phyloP scores from a whole-genome alignment of 1,140 invertebrate genomes.

The Harpegnathos saltator region DNA sequence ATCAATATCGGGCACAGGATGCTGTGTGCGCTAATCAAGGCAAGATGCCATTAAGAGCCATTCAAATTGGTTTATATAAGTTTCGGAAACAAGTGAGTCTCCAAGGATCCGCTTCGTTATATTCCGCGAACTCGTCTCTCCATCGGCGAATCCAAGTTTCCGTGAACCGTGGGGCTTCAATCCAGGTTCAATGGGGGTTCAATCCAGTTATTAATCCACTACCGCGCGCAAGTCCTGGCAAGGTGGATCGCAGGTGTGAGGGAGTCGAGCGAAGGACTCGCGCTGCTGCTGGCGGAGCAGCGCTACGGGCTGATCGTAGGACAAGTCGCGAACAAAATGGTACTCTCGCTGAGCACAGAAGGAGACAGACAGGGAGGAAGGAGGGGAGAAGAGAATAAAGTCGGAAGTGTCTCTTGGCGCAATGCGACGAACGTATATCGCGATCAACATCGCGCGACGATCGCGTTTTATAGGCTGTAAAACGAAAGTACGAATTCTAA shows the following conservation, averaged over 20 bases:
- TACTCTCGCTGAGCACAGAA: not conserved
- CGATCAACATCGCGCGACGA: no score
- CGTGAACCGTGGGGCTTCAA: constrained; percentile 11
- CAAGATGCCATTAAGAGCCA: constrained; percentile 4
- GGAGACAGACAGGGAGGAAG: not conserved
- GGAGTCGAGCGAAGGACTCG: not conserved
- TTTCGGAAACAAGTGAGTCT: constrained; percentile 7
- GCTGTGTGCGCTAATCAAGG: not conserved
- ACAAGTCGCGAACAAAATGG: constrained; percentile 4
- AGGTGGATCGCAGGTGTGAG: constrained; percentile 24
- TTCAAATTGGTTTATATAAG: constrained; percentile 22
- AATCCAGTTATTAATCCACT: constrained; percentile 31
- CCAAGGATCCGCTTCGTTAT: constrained; percentile 5
- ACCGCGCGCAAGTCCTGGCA: constrained; percentile 18
- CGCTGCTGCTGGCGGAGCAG: not conserved
- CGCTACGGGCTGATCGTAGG: constrained; percentile 14
- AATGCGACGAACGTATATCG: no score
- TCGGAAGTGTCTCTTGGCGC: not conserved
- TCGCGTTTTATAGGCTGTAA: no score
- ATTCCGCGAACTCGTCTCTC: constrained; percentile 27
- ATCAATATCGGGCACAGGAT: not conserved
- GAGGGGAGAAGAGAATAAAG: no score
- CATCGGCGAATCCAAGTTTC: constrained; percentile 30
- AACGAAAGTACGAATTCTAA: no score
- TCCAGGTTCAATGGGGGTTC: no score